Percentiles rank a stretch among this genome's conserved stretches.
Evolutionary conservation across 1,140 invertebrate species (phyloP).

Genomic region (Drosophila lacertosa): DNA sequence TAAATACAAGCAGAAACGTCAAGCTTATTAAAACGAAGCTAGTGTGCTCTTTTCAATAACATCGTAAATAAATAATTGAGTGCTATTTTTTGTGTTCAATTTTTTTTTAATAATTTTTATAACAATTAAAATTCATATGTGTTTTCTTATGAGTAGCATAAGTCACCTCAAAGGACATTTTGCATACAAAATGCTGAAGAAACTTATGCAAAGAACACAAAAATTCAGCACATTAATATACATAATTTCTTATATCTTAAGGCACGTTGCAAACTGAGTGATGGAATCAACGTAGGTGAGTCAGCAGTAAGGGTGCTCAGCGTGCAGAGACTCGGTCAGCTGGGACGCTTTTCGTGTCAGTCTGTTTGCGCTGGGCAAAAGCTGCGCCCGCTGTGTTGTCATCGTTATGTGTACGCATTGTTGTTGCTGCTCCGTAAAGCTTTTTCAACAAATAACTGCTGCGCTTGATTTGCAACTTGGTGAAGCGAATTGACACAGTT

Average conservation of each 20-base stretch:
- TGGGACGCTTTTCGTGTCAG: constrained; percentile 32
- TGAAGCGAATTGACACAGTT: constrained; percentile 46
- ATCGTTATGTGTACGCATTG: constrained; percentile 59
- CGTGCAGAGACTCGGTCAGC: constrained; percentile 32
- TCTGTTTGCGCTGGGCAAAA: constrained; percentile 39
- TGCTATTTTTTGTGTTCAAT: too few relatives aligned
- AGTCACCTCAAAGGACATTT: too few relatives aligned
- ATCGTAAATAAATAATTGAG: not conserved
- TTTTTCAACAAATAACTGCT: constrained; percentile 43
- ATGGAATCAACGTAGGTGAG: not conserved
- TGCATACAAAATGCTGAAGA: too few relatives aligned
- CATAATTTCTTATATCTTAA: too few relatives aligned
- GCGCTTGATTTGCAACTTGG: constrained; percentile 45
- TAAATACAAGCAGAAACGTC: not conserved
- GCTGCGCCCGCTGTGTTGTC: constrained; percentile 52
- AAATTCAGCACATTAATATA: not conserved
- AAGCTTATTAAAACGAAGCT: not conserved
- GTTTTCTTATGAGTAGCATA: too few relatives aligned
- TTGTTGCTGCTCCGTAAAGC: constrained; percentile 38
- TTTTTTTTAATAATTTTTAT: too few relatives aligned
- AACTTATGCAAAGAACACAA: too few relatives aligned
- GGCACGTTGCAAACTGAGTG: not conserved
- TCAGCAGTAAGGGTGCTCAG: constrained; percentile 3
- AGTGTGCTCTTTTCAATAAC: not conserved
- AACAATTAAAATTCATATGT: too few relatives aligned